Conservation (phyloP, 1,140 invertebrate species). For the Aphaenogaster rudis region DNA sequence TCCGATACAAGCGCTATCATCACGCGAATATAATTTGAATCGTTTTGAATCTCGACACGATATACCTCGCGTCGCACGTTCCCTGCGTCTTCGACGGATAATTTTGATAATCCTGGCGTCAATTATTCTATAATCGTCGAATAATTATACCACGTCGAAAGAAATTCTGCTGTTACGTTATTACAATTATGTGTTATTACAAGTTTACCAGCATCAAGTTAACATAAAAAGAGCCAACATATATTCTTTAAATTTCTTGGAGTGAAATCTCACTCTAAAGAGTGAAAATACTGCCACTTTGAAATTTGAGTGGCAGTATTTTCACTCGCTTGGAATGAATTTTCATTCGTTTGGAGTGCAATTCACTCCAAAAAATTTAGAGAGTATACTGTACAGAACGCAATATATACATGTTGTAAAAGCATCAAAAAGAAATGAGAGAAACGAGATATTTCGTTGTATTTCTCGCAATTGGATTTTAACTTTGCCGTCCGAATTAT, state of each 20-base stretch:
- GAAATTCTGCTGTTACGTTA: not conserved
- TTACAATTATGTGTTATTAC: not conserved
- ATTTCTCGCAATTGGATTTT: not conserved
- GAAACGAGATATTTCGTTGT: not conserved
- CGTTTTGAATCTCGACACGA: slow-evolving; percentile 10
- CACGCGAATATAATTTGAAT: slow-evolving; percentile 42
- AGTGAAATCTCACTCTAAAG: too few species aligned
- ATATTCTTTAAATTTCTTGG: too few species aligned
- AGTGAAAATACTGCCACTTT: too few species aligned
- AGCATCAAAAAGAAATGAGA: not conserved
- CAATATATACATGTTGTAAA: not conserved
- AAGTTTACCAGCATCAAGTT: not conserved
- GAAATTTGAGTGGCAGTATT: too few species aligned
- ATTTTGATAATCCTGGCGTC: not conserved
- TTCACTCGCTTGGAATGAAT: too few species aligned
- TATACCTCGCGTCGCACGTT: not conserved
- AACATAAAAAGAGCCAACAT: not conserved
- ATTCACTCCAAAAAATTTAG: too few species aligned
- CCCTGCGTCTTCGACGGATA: not conserved
- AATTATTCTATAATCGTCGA: not conserved
- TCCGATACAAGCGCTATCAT: slow-evolving; percentile 46
- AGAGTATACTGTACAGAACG: not conserved
- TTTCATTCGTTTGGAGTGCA: too few species aligned
- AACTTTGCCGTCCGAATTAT: not conserved
- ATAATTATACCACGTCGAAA: not conserved